Base-by-base conservation (phyloP, 2,888 invertebrate species). In the Mythimna impura region DNA sequence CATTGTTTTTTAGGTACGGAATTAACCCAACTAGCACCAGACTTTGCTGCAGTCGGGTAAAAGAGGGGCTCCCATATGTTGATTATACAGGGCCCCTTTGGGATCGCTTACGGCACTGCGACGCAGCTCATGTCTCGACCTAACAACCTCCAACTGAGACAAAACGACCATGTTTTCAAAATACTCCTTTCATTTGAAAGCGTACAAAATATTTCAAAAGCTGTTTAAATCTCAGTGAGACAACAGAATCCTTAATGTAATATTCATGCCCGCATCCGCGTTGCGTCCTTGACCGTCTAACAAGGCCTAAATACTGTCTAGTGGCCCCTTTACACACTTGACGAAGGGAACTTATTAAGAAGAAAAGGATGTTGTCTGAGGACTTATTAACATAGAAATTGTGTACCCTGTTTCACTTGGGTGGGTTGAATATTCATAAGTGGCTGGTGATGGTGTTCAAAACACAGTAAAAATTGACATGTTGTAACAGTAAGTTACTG, bases 201-300 rank as follows among this genome's bases (percentile, higher is more conserved):
- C 36, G 30, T 57, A 50, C 40, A 68, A 54, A 54, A 55, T 47
- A 34, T 50, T 66, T 58, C 43, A 54, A 70, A 74, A 80, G 55
- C 67, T 83, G 71, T 83, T 76, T 58, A 81, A 85, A 86, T 85
- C 80, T 68, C 55, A 30, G 69, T 61, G 76, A 77, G 86, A 81
- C 78, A 73, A 80, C 67, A 80, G 17, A 62, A 85, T 86, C 76
- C 71, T 34, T 65, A 64, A 60, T 76, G 58, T 73, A 73, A 76
- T 86, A 86, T 86, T 80, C 73, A 83, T 66, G 68, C 85, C 86
- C 85, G 85, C 85, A 85, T 86, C 80, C 82, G 43, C 12, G 22
- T 25, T 10, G 2, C 64, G 85, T 62, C 85, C 85, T 85, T 85
- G 85, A 84, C 85, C 80, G 74, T 62, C 80, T 73, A 65, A 77